Evolutionary conservation across 2,797 vertebrate genomes (phyloP).

Genomic region (Alfaro cultratus): DNA sequence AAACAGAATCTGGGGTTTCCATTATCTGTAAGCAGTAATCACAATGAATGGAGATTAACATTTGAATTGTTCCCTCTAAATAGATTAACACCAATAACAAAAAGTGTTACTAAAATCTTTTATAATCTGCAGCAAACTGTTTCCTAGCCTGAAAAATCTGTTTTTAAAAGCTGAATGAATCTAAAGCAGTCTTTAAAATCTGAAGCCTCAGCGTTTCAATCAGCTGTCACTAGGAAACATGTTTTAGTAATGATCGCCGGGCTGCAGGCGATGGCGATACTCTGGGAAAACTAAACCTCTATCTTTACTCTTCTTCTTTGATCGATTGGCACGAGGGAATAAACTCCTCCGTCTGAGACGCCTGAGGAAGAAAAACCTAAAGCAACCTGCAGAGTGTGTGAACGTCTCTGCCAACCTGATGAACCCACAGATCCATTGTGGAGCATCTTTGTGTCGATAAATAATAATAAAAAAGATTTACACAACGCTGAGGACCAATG

Average conservation of each 20-base stretch:
- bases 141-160: too few species aligned
- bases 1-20: neutral
- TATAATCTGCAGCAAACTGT: neutral
- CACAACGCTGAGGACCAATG: neutral
- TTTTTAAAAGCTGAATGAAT: neutral
- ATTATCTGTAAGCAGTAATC: neutral
- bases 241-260: constrained; percentile 5
- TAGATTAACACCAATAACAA: neutral
- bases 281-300: neutral
- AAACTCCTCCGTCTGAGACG: constrained; percentile 9
- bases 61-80: neutral
- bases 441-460: neutral
- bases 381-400: constrained; percentile 6
- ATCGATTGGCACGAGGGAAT: constrained; percentile 21
- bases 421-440: neutral
- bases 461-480: neutral
- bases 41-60: neutral
- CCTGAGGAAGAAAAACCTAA: constrained; percentile 1
- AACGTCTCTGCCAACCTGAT: neutral
- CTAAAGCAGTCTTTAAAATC: neutral
- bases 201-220: neutral
- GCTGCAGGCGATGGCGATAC: neutral
- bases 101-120: neutral
- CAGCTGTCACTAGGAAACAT: constrained; percentile 2
- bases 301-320: neutral